Base-by-base conservation (phyloP, 2,888 invertebrate species). In the Eucera pruinosa region DNA sequence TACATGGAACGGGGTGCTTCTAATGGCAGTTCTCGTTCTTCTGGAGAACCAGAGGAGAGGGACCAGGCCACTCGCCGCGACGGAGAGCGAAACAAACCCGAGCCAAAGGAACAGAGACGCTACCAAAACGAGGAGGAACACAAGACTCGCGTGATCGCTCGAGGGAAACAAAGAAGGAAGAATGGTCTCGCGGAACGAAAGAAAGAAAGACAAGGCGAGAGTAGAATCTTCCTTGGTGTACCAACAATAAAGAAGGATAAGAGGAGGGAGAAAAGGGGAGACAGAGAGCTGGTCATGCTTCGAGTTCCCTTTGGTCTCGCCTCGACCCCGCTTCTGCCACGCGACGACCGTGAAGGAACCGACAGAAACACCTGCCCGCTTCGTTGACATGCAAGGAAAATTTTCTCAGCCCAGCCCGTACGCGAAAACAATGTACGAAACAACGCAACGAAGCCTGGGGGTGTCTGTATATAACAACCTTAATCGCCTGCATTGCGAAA, bases 1-100 rank as follows among this genome's bases (percentile, higher is more conserved):
- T 90, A 90, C 89, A 88, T 83, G 88, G 88, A 90, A 87, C 87
- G 87, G 86, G 87, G 87, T 89, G 88, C 88, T 89, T 90, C 90
- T 90, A 90, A 90, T 90, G 88, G 89, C 86, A 85, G 87, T 86
- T 86, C 88, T 89, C 87, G 86, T 88, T 85, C 84, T 80, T 80
- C 76, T 72, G 79, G 66, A 61, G 77, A 75, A 73, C 64, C 73
- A n/a, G n/a, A n/a, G 43, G 80, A 72, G 33, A 39, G 54, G 67
- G 60, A 69, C 60, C 74, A 64, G 71, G 73, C 74, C 75, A 77
- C 82, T 80, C 54, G 74, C 74, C 55, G 50, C 48, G 72, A 66
- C 57, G 48, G 68, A 70, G 77, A 61, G 25, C 60, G 69, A 68
- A 60, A 69, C 73, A 52, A 39, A 23, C 54, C 15, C n/a, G 45